Base-by-base conservation (phyloP, 2,797 vertebrate genomes). In the Cheirogaleus major region DNA sequence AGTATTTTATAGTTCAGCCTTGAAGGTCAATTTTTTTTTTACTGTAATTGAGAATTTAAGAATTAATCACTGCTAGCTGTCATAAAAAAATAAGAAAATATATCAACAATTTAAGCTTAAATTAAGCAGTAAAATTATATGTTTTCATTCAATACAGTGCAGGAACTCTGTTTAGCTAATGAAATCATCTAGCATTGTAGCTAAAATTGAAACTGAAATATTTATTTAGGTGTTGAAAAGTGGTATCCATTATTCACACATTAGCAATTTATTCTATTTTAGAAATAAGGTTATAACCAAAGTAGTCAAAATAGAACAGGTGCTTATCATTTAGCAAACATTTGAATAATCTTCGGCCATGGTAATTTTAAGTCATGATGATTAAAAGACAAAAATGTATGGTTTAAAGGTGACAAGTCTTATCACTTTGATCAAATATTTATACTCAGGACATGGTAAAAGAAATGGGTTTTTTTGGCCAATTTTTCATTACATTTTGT, bases 61-160 rank as follows among this genome's bases (percentile, higher is more conserved):
- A 90, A 23, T 97, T 97, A 97, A 97, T 96, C 94, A 98, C 50
- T 96, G 32, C 41, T 97, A 92, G 95, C 2, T 97, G 79, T 97
- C 89, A 97, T 63, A 96, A 90, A 50, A 83, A 94, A 83, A 94
- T 84, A 86, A 97, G 43, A 96, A 96, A 67, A 94, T 96, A 95
- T 52, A 82, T 7, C 86, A 97, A 93, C 63, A 93, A 93, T 92
- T 97, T 80, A 87, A n/a, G n/a, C 13, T 52, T 97, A 90, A 95
- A 87, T 96, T 96, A 95, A 97, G n/a, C 22, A 89, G 50, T 22
- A 84, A 93, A 95, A 95, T 90, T 7, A 15, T 38, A 67, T 94
- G 20, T 83, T 98, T 95, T 95, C 72, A 95, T 92, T 97, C 97
- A 96, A 69, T 18, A 50, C 2, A 12, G 45, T 57, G 80, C 7